Evolutionary conservation across 2,888 invertebrate genomes (phyloP).

Genomic region (Vesta saturnalis): DNA sequence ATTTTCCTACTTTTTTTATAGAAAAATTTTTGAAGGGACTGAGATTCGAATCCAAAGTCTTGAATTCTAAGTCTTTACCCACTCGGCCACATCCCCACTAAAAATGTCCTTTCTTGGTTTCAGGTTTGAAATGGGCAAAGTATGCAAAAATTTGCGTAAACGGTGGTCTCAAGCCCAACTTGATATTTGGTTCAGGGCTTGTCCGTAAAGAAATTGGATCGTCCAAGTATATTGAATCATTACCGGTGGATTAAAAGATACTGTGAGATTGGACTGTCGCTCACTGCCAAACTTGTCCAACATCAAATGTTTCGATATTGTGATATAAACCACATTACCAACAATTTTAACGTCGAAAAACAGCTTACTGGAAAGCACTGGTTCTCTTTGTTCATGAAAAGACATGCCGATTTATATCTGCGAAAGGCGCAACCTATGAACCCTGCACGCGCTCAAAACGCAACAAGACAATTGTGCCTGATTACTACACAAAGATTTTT

Average conservation of each 20-base stretch:
- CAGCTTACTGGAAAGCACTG: too few relatives aligned
- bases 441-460: neutral
- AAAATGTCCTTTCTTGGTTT: too few relatives aligned
- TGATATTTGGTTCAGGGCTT: too few relatives aligned
- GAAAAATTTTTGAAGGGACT: neutral
- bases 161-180: too few relatives aligned
- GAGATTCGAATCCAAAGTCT: neutral
- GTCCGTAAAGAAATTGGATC: neutral
- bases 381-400: neutral
- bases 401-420: neutral
- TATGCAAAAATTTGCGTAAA: too few relatives aligned
- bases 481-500: too few relatives aligned
- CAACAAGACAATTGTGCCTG: neutral
- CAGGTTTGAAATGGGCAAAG: too few relatives aligned
- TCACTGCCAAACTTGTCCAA: neutral
- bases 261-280: too few relatives aligned
- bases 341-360: neutral
- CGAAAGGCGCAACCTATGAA: neutral
- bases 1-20: neutral
- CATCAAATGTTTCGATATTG: too few relatives aligned
- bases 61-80: too few relatives aligned
- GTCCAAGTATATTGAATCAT: neutral
- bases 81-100: too few relatives aligned
- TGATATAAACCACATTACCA: slow-evolving; percentile 1
- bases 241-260: neutral